These are phyloP conservation scores for Enteromius thamalakanensis DNA, from an alignment of 2,797 vertebrate genomes.

Conservation along the genomic window DNA sequence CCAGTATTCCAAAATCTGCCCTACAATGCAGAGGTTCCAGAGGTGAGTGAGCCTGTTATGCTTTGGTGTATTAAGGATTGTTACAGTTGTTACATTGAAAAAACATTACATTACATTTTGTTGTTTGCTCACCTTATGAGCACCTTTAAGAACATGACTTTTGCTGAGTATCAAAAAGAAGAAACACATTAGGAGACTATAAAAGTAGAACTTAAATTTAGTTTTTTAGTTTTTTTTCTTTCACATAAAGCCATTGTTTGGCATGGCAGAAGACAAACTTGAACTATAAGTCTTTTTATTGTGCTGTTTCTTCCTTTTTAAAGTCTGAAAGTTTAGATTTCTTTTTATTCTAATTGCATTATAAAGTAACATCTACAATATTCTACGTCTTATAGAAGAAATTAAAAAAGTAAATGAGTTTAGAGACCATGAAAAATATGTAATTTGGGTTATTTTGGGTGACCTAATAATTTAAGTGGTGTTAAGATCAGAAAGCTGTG, in stretches of 20 bases:
- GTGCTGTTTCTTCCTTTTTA: neutral
- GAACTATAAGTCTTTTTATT: neutral
- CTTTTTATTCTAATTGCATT: neutral
- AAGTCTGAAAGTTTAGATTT: neutral
- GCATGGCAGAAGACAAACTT: neutral
- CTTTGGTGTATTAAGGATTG: neutral
- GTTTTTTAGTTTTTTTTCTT: no score
- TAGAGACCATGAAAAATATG: no score
- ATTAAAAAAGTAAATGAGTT: neutral
- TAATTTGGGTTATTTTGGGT: neutral
- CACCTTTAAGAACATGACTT: neutral
- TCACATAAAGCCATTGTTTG: neutral
- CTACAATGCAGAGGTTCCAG: slow-evolving; percentile 67
- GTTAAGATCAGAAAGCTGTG: slow-evolving; percentile 1
- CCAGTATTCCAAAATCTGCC: slow-evolving; percentile 75
- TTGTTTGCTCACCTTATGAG: neutral
- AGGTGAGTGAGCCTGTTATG: slow-evolving; percentile 73
- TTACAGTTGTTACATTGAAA: neutral
- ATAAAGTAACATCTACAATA: neutral
- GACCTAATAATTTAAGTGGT: slow-evolving; percentile 17
- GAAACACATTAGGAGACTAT: no score
- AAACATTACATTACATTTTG: neutral
- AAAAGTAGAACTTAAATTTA: no score
- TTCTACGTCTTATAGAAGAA: neutral
- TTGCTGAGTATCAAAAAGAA: no score